Evolutionary conservation across 1,140 invertebrate genomes (phyloP).

Genomic region (Colletes gigas): DNA sequence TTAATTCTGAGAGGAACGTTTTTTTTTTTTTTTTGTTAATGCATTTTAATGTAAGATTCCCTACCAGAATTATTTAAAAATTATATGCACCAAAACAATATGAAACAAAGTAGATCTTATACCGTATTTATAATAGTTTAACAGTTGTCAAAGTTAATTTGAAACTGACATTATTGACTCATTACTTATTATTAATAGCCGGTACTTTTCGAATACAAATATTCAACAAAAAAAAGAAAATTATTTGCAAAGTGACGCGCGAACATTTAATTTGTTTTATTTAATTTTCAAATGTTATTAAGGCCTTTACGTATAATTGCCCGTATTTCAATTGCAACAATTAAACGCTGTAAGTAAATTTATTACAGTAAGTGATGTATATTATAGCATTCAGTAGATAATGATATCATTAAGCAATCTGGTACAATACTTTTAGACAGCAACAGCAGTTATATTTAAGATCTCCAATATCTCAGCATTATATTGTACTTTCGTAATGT

Average conservation of each 20-base stretch:
- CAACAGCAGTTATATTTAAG: slow-evolving; percentile 55
- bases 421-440: slow-evolving; percentile 48
- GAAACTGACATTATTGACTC: slow-evolving; percentile 17
- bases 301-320: slow-evolving; percentile 61
- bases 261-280: slow-evolving; percentile 32
- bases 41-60: slow-evolving; percentile 44
- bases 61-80: slow-evolving; percentile 30
- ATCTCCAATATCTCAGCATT: slow-evolving; percentile 54
- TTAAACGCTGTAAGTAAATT: slow-evolving; percentile 59
- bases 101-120: slow-evolving; percentile 35
- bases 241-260: not conserved
- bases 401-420: slow-evolving; percentile 49
- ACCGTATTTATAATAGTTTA: slow-evolving; percentile 36
- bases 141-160: slow-evolving; percentile 39
- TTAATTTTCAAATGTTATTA: slow-evolving; percentile 49
- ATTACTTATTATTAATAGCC: slow-evolving; percentile 21
- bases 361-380: slow-evolving; percentile 62
- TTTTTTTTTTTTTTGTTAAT: slow-evolving; percentile 47
- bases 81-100: slow-evolving; percentile 30
- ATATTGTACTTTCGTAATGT: slow-evolving; percentile 75
- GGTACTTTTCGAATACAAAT: slow-evolving; percentile 15
- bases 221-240: slow-evolving; percentile 14
- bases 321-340: slow-evolving; percentile 41
- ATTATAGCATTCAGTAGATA: slow-evolving; percentile 61
- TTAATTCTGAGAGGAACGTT: slow-evolving; percentile 32